phyloP scores from a whole-genome alignment of 2,797 vertebrate genomes.

The Phalanger gymnotis region DNA sequence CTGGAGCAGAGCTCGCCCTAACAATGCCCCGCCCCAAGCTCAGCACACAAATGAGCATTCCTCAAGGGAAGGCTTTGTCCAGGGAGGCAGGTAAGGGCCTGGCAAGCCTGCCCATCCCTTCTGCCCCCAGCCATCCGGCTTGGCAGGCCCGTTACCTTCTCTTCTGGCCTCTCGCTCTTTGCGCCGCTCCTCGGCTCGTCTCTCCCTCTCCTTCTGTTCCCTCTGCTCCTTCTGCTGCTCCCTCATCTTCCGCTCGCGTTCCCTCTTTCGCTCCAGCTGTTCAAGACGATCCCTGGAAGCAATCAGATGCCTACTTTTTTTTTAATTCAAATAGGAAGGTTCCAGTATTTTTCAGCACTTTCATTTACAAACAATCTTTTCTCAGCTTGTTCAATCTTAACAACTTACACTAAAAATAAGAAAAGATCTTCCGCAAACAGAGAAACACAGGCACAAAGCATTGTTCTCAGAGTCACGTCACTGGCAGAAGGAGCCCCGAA shows the following conservation, averaged over 20 bases:
- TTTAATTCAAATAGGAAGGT: not conserved
- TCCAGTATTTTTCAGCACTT: not conserved
- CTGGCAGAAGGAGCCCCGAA: not conserved
- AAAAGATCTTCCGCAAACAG: not conserved
- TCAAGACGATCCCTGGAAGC: slow-evolving; percentile 94
- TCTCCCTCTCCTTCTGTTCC: slow-evolving; percentile 94
- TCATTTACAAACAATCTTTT: not conserved
- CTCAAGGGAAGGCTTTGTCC: not conserved
- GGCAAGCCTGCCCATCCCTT: not conserved
- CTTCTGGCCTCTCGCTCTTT: slow-evolving; percentile 93
- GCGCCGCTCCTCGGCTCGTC: slow-evolving; percentile 92
- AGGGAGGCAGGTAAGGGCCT: not conserved
- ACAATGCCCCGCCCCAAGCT: not conserved
- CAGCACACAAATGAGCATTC: not conserved
- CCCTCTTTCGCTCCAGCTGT: slow-evolving; percentile 94
- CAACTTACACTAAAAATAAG: not conserved
- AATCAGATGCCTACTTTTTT: not conserved
- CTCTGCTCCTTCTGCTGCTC: slow-evolving; percentile 96
- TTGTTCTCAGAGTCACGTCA: accelerated
- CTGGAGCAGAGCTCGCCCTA: not conserved
- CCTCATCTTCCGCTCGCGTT: slow-evolving; percentile 93
- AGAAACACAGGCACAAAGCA: accelerated
- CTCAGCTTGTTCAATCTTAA: not conserved
- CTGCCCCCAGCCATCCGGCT: not conserved
- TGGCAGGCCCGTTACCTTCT: slow-evolving; percentile 87